These are phyloP conservation scores for Sisyra terminalis DNA, from an alignment of 2,888 invertebrate species.

Conservation along the genomic window DNA sequence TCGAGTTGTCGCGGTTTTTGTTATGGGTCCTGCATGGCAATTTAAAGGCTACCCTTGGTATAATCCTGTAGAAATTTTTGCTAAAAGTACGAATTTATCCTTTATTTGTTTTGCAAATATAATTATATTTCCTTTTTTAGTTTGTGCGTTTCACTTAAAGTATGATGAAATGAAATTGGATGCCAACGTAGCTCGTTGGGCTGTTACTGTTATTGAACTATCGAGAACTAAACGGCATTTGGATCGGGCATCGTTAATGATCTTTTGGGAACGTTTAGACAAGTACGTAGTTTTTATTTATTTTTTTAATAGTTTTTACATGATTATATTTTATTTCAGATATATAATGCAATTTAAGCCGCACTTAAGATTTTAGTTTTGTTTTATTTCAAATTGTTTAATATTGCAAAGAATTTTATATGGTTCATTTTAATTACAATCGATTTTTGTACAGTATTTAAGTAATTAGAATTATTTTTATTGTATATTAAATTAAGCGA, in stretches of 20 bases:
- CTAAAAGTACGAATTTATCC: constrained; percentile 57
- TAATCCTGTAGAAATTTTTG: constrained; percentile 95
- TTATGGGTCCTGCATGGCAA: constrained; percentile 99
- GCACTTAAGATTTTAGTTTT: constrained; percentile 52
- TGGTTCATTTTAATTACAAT: neutral
- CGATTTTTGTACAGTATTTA: too few relatives aligned
- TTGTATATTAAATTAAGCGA: neutral
- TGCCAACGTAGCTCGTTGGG: constrained; percentile 91
- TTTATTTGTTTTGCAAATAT: constrained; percentile 7
- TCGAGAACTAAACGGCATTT: constrained; percentile 90
- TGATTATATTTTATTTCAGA: constrained; percentile 32
- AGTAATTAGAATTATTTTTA: too few relatives aligned
- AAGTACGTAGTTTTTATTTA: constrained; percentile 40
- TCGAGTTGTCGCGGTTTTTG: constrained; percentile 95
- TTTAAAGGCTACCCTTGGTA: constrained; percentile 99
- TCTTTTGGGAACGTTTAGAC: constrained; percentile 95
- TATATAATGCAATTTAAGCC: constrained; percentile 80
- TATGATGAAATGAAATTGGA: constrained; percentile 92
- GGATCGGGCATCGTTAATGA: constrained; percentile 87
- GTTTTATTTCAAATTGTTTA: constrained; percentile 13
- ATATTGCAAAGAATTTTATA: constrained; percentile 1
- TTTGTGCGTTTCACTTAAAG: constrained; percentile 93
- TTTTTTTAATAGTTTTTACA: constrained; percentile 7
- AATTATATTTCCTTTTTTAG: constrained; percentile 29
- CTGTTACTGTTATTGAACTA: constrained; percentile 81